Base-by-base conservation (phyloP, 2,113 vertebrate species). In the Tinamus guttatus region DNA sequence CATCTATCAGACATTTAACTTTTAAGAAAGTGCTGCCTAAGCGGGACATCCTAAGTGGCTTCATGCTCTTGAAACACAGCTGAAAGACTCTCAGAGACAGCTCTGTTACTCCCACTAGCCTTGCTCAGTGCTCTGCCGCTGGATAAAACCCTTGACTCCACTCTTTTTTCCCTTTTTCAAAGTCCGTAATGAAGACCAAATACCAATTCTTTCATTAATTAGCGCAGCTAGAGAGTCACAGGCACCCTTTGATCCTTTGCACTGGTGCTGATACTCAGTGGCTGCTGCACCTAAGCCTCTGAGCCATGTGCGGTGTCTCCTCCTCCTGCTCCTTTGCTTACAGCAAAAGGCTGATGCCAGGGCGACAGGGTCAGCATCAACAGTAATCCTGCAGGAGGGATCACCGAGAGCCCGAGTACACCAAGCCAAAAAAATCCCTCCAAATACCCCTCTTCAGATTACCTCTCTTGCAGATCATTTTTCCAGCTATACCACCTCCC, bases 231-330 rank as follows among this genome's bases (percentile, higher is more conserved):
- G 80, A 95, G 92, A 96, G 70, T 79, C 94, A 95, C 65, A 93
- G 54, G 94, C 81, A 32, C 40, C 9, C 90, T 97, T 93, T 96
- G 94, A 95, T 97, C 90, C 95, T 96, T 95, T 96, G 91, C 97
- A 85, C 94, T 77, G 70, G 65, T 67, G 91, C 87, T 90, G 89
- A 94, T 93, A 89, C 94, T 85, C 95, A 47, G 92, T 94, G 34
- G 56, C 62, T 85, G 62, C 81, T 87, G 77, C 83, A 90, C 77
- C 69, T 94, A 95, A 94, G 71, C 94, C 92, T 85, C 91, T 89
- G 94, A 97, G 87, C 69, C 88, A 93, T 71, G 94, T 1, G 6
- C 60, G 69, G 87, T 76, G 38, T 91, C 69, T 85, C 86, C 64
- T 70, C 64, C 59, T 95, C 74, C 63, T 81, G 28, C 63, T 96